phyloP scores from a whole-genome alignment of 2,113 vertebrate species.

The Grus americana region DNA sequence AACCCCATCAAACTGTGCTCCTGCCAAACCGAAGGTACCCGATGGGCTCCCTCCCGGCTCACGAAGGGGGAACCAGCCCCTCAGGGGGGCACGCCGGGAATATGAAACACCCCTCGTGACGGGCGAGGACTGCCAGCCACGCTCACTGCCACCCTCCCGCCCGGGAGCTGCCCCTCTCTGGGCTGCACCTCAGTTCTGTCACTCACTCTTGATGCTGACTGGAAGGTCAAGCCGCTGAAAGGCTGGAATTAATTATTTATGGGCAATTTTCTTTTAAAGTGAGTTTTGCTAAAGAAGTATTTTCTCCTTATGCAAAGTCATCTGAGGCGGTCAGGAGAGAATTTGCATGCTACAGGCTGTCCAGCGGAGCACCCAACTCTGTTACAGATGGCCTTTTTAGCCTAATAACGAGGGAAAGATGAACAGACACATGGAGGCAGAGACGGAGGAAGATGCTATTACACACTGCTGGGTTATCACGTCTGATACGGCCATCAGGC shows the following conservation, averaged over 20 bases:
- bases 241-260: not conserved
- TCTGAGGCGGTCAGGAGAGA: not conserved
- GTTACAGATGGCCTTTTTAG: not conserved
- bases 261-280: not conserved
- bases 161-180: not conserved
- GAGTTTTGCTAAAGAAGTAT: not conserved
- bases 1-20: not conserved
- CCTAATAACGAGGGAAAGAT: not conserved
- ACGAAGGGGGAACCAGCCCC: fast-evolving
- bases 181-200: not conserved
- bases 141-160: fast-evolving
- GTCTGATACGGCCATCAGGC: not conserved
- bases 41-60: fast-evolving
- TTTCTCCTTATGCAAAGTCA: not conserved
- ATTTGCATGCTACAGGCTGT: not conserved
- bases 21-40: not conserved
- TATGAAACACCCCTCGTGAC: fast-evolving
- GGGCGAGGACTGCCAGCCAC: not conserved
- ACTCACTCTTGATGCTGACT: not conserved
- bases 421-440: not conserved
- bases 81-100: not conserved
- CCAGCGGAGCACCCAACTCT: not conserved
- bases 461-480: not conserved
- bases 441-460: not conserved
- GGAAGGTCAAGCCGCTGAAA: not conserved